Percentiles rank a stretch among this genome's conserved stretches.
Evolutionary conservation across 2,888 invertebrate species (phyloP).

Genomic region (Epinotia ramella): DNA sequence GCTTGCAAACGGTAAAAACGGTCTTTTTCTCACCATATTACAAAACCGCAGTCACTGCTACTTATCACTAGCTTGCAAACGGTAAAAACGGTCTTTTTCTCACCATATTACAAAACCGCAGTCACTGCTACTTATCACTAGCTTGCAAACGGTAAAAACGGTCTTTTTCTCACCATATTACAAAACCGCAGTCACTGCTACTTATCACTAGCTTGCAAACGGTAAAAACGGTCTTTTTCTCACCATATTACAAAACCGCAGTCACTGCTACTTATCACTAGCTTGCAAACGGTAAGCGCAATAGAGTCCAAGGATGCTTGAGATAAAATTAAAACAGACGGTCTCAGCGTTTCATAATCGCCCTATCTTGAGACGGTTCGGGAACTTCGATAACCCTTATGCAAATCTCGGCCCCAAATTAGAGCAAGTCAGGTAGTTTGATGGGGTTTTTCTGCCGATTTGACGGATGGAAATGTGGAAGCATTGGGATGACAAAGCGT

Average conservation of each 20-base stretch:
- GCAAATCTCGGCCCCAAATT: conserved; percentile 59
- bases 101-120: neutral
- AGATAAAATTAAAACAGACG: conserved; percentile 45
- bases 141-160: neutral
- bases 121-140: neutral
- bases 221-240: neutral
- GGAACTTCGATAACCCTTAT: conserved; percentile 74
- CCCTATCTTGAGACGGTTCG: conserved; percentile 56
- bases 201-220: neutral
- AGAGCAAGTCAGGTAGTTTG: conserved; percentile 29
- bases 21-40: neutral
- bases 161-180: neutral
- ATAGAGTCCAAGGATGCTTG: conserved; percentile 25
- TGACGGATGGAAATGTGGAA: conserved; percentile 4
- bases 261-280: neutral
- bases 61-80: neutral
- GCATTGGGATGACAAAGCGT: neutral
- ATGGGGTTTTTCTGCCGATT: conserved; percentile 19
- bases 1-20: neutral
- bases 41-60: conserved; percentile 7
- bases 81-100: no score
- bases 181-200: conserved; percentile 7
- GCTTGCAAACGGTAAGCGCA: conserved; percentile 6
- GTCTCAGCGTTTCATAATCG: conserved; percentile 66
- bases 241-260: neutral